phyloP scores from a whole-genome alignment of 2,113 vertebrate species.

The Thymallus thymallus region DNA sequence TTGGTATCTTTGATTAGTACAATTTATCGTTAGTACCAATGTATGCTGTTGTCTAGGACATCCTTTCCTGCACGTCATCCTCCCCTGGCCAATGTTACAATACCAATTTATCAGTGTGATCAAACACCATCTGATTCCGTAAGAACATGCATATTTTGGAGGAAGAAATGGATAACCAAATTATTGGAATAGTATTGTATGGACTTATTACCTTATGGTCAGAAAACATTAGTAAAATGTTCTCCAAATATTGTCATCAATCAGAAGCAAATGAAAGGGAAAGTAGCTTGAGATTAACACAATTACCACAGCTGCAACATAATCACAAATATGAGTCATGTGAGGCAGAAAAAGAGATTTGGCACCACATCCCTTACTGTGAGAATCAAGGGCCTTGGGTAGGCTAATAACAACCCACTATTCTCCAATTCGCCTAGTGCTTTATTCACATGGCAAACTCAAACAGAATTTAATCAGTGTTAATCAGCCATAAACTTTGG shows the following conservation, averaged over 20 bases:
- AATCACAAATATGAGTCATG: slow-evolving; percentile 1
- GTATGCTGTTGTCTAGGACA: too few relatives aligned
- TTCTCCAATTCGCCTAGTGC: slow-evolving; percentile 59
- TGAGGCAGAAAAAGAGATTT: slow-evolving; percentile 33
- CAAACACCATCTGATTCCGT: too few relatives aligned
- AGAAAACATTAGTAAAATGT: too few relatives aligned
- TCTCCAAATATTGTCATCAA: neutral
- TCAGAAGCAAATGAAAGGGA: neutral
- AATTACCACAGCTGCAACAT: slow-evolving; percentile 25
- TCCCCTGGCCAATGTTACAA: too few relatives aligned
- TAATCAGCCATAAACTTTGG: slow-evolving; percentile 70
- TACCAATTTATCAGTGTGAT: too few relatives aligned
- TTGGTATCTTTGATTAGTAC: too few relatives aligned
- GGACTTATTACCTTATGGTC: too few relatives aligned
- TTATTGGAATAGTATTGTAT: too few relatives aligned
- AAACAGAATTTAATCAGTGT: slow-evolving; percentile 65
- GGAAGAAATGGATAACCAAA: too few relatives aligned
- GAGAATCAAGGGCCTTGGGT: slow-evolving; percentile 49
- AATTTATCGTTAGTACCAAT: too few relatives aligned
- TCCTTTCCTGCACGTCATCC: too few relatives aligned
- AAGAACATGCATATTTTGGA: too few relatives aligned
- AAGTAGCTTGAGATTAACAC: slow-evolving; percentile 26
- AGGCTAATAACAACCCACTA: slow-evolving; percentile 40
- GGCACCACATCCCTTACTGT: slow-evolving; percentile 39
- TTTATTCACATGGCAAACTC: slow-evolving; percentile 51